These are phyloP conservation scores for Callosobruchus maculatus DNA, from an alignment of 2,888 invertebrate species.

Conservation along the genomic window DNA sequence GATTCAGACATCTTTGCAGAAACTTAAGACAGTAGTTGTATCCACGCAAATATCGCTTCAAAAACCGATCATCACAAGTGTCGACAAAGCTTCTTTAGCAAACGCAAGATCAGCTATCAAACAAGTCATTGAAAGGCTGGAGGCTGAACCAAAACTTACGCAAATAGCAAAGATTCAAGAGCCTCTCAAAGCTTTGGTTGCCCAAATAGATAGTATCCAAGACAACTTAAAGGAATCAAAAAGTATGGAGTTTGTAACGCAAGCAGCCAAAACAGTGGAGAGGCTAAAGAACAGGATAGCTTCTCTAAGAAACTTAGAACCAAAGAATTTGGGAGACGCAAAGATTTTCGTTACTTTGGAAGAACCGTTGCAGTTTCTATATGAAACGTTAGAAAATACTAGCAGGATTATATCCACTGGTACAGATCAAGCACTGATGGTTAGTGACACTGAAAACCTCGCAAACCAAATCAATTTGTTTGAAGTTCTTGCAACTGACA, in stretches of 20 bases:
- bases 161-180: constrained; percentile 3
- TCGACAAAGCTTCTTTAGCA: constrained; percentile 18
- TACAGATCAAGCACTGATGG: neutral
- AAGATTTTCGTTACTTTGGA: constrained; percentile 9
- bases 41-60: constrained; percentile 20
- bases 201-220: constrained; percentile 8
- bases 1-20: constrained; percentile 20
- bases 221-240: constrained; percentile 9
- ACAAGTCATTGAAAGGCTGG: constrained; percentile 13
- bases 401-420: neutral
- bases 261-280: neutral
- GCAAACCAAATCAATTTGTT: neutral
- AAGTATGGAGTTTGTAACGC: constrained; percentile 8
- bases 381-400: constrained; percentile 6
- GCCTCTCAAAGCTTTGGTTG: constrained; percentile 7
- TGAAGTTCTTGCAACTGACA: neutral
- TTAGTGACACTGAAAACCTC: neutral
- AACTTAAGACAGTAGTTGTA: constrained; percentile 19
- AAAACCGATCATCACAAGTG: constrained; percentile 22
- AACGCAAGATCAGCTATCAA: constrained; percentile 20
- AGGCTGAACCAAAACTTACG: neutral
- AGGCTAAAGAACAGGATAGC: neutral
- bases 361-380: constrained; percentile 27
- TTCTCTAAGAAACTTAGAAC: neutral
- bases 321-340: neutral